Evolutionary conservation across 2,113 vertebrate species (phyloP).

Genomic region (Columba livia): DNA sequence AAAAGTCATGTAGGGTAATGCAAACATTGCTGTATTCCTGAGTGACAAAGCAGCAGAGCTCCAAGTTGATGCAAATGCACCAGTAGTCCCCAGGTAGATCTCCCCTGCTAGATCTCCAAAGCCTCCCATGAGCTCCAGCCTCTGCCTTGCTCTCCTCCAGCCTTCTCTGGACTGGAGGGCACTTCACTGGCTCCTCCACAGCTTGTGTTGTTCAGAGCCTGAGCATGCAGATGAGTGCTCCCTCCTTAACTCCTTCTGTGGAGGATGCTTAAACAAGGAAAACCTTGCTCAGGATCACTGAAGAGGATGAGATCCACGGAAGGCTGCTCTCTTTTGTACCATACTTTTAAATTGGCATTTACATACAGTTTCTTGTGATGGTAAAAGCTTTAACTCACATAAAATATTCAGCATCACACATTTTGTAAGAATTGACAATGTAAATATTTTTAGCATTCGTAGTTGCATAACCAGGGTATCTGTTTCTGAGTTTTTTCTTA

Average conservation of each 20-base stretch:
- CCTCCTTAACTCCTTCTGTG: neutral
- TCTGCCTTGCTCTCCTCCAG: neutral
- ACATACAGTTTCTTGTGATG: neutral
- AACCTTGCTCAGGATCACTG: neutral
- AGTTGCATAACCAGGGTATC: neutral
- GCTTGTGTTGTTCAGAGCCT: neutral
- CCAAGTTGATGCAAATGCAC: neutral
- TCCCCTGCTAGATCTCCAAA: neutral
- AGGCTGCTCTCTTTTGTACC: neutral
- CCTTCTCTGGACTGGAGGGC: neutral
- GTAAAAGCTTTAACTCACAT: neutral
- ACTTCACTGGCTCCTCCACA: neutral
- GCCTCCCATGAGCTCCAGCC: neutral
- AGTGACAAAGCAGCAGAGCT: neutral
- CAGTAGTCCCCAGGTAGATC: neutral
- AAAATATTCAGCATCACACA: neutral
- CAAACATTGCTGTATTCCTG: neutral
- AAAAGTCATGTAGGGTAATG: neutral
- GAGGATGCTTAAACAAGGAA: neutral
- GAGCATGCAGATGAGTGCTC: fast-evolving
- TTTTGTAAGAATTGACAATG: neutral
- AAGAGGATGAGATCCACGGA: neutral
- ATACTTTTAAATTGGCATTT: neutral
- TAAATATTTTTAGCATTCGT: neutral
- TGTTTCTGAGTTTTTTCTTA: neutral